Percentiles rank a stretch among this genome's conserved stretches.
Conservation (phyloP, 1,140 invertebrate species). For the Tribolium madens region DNA sequence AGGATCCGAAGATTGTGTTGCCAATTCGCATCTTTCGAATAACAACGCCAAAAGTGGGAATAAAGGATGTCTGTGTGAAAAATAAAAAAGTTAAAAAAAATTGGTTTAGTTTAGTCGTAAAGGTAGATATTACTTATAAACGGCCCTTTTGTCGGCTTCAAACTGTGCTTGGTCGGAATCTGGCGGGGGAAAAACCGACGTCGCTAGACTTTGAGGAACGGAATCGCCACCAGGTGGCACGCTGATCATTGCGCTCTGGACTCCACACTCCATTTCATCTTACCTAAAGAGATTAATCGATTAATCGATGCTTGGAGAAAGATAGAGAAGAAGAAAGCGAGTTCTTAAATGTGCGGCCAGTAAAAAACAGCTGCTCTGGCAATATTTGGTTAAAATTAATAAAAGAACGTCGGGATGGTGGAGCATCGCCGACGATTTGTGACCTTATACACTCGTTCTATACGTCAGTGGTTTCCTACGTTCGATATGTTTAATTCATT, state of each 20-base stretch:
- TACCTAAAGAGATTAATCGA: conserved; percentile 64
- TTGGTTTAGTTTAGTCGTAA: too few relatives aligned
- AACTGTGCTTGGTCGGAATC: conserved; percentile 81
- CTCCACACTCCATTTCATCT: conserved; percentile 70
- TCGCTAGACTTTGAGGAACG: conserved; percentile 53
- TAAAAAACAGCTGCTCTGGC: conserved; percentile 60
- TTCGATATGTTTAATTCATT: conserved; percentile 63
- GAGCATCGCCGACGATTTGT: conserved; percentile 45
- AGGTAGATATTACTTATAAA: conserved; percentile 90
- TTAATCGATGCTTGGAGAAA: background rate
- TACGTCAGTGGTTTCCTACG: conserved; percentile 42
- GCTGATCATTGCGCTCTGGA: conserved; percentile 63
- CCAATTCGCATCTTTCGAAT: conserved; percentile 97
- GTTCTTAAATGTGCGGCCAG: conserved; percentile 6
- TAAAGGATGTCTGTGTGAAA: conserved; percentile 85
- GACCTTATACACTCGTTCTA: conserved; percentile 49
- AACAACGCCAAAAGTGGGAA: conserved; percentile 94
- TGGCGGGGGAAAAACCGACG: conserved; percentile 58
- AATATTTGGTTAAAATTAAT: conserved; percentile 62
- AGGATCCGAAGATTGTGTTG: conserved; percentile 89
- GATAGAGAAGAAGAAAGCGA: background rate
- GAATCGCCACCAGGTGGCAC: conserved; percentile 58
- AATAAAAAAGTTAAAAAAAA: too few relatives aligned
- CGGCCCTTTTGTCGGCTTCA: conserved; percentile 87
- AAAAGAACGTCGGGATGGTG: conserved; percentile 54